Conservation (phyloP, 92 coral and sea anemone species). For the Muricea muricata region DNA sequence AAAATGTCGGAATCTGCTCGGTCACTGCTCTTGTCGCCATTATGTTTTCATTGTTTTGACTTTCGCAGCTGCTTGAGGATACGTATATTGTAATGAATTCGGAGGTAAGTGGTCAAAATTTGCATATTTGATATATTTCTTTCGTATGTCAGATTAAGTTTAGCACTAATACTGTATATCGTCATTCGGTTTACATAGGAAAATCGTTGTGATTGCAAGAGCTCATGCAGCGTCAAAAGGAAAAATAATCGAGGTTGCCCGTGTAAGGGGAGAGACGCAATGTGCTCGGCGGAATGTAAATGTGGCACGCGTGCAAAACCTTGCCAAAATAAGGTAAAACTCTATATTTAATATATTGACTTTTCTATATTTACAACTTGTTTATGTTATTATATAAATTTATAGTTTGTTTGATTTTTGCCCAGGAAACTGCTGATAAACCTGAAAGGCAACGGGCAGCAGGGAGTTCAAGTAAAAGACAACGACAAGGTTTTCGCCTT, state of each 20-base stretch:
- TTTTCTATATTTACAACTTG: background rate
- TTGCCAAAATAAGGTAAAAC: slow-evolving; percentile 38
- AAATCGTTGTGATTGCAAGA: slow-evolving; percentile 15
- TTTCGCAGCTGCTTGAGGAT: no score
- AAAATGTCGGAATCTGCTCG: no score
- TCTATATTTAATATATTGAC: background rate
- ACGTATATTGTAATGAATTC: no score
- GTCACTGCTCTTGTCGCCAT: no score
- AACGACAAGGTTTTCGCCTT: background rate
- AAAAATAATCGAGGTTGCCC: slow-evolving; percentile 34
- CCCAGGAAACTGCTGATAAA: background rate
- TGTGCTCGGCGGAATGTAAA: background rate
- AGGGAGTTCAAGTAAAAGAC: background rate
- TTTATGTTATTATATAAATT: no score
- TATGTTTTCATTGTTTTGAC: no score
- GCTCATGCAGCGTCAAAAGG: slow-evolving; percentile 3
- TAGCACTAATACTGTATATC: no score
- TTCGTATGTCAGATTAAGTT: background rate
- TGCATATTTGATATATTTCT: background rate
- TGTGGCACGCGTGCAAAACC: slow-evolving; percentile 28
- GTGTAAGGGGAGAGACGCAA: slow-evolving; percentile 26
- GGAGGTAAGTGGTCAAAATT: no score
- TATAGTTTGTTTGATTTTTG: no score
- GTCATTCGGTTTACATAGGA: background rate
- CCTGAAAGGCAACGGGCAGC: background rate